A percentile compares a stretch with the other conserved stretches of the same genome.
These are phyloP conservation scores for Siderastrea siderea DNA, from an alignment of 92 coral and sea anemone species.

Conservation along the genomic window DNA sequence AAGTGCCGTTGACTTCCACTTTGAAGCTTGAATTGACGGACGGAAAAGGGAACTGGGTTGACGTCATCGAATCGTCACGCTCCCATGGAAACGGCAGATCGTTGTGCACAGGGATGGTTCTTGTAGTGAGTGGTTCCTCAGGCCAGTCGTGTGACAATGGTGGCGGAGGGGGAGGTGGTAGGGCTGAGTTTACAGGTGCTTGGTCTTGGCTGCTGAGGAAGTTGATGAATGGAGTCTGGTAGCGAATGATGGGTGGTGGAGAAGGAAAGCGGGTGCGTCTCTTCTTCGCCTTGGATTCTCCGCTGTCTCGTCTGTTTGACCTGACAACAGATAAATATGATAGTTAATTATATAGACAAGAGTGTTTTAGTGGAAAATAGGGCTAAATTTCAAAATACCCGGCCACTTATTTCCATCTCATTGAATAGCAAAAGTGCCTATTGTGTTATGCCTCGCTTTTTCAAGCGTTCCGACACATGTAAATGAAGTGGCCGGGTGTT, in stretches of 20 bases:
- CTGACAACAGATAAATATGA: neutral
- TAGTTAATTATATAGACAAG: no score
- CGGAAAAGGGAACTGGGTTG: conserved; percentile 58
- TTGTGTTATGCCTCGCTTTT: no score
- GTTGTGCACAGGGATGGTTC: conserved; percentile 58
- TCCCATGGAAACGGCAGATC: conserved; percentile 80
- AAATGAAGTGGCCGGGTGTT: no score
- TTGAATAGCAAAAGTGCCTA: no score
- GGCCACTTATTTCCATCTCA: no score
- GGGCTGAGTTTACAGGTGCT: conserved; percentile 36
- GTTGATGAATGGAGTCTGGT: conserved; percentile 80
- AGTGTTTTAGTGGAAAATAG: no score
- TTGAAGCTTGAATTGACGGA: conserved; percentile 64
- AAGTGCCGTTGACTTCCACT: conserved; percentile 43
- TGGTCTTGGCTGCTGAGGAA: conserved; percentile 68
- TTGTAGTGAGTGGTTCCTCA: conserved; percentile 37
- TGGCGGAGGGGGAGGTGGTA: conserved; percentile 73
- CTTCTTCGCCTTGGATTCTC: conserved; percentile 58
- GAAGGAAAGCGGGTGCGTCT: conserved; percentile 73
- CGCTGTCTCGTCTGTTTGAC: conserved; percentile 27
- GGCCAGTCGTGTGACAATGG: conserved; percentile 68
- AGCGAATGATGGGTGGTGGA: conserved; percentile 82
- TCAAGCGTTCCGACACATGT: no score
- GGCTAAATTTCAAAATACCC: no score
- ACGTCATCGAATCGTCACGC: conserved; percentile 51